Conservation (phyloP, 2,797 vertebrate species). For the Cephalopachus bancanus region DNA sequence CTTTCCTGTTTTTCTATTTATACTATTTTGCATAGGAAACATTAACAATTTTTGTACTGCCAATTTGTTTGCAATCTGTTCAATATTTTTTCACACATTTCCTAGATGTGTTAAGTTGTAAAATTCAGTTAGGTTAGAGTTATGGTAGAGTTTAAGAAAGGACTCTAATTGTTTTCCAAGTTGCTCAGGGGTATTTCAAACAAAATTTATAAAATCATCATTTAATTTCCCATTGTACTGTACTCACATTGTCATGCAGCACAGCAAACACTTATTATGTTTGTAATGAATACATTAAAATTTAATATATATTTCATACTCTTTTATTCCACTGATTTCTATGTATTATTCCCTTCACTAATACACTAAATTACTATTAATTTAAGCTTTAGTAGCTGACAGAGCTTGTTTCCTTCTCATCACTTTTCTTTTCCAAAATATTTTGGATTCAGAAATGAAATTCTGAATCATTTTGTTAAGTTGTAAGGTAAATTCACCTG, state of each 20-base stretch:
- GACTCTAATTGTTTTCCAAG: constrained; percentile 39
- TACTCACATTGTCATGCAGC: constrained; percentile 49
- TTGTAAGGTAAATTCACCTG: constrained; percentile 53
- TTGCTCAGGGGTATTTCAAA: constrained; percentile 39
- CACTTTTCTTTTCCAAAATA: constrained; percentile 42
- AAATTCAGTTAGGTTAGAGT: constrained; percentile 22
- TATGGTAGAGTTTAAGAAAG: constrained; percentile 45
- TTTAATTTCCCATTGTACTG: constrained; percentile 57
- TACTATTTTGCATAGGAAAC: constrained; percentile 51
- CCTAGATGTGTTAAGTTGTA: constrained; percentile 25
- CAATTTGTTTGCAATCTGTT: constrained; percentile 27
- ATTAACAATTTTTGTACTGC: not conserved
- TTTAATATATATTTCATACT: constrained; percentile 46
- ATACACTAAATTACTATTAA: not conserved
- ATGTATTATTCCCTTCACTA: not conserved
- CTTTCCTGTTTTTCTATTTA: constrained; percentile 45
- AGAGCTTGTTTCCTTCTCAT: constrained; percentile 28
- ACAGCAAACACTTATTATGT: constrained; percentile 54
- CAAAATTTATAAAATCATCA: constrained; percentile 44
- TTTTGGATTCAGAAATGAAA: constrained; percentile 40
- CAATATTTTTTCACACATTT: constrained; percentile 21
- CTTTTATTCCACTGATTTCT: constrained; percentile 54
- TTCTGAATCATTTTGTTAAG: constrained; percentile 28
- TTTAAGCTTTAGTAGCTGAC: constrained; percentile 32
- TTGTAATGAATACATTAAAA: constrained; percentile 31